phyloP scores from a whole-genome alignment of 2,888 invertebrate genomes.

The Galerucella calmariensis region DNA sequence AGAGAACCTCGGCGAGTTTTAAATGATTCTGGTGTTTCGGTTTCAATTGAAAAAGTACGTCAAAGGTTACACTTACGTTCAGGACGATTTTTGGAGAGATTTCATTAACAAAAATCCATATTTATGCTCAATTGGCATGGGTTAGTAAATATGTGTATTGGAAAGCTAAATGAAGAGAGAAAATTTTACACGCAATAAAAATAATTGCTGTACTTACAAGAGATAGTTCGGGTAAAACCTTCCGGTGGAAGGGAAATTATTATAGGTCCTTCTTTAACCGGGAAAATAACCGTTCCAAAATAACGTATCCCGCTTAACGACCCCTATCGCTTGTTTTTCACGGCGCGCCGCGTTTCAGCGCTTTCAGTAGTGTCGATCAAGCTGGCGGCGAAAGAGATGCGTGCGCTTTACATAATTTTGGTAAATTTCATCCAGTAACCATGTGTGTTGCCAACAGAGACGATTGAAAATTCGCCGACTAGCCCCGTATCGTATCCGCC shows the following conservation, averaged over 20 bases:
- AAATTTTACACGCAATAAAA: too few species aligned
- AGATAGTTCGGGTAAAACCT: neutral
- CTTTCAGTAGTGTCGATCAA: slow-evolving; percentile 41
- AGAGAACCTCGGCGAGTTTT: too few species aligned
- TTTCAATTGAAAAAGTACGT: too few species aligned
- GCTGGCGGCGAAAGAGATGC: slow-evolving; percentile 37
- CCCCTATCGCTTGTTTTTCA: slow-evolving; percentile 13
- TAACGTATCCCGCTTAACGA: slow-evolving; percentile 8
- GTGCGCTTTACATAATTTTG: slow-evolving; percentile 35
- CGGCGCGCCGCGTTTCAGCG: slow-evolving; percentile 37
- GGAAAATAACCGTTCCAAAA: slow-evolving; percentile 14
- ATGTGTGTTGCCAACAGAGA: slow-evolving; percentile 43
- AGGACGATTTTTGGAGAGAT: too few species aligned
- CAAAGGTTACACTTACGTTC: too few species aligned
- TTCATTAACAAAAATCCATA: too few species aligned
- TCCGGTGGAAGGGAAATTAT: neutral
- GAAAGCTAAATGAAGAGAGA: too few species aligned
- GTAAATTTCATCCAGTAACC: slow-evolving; percentile 36
- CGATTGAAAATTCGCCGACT: slow-evolving; percentile 28
- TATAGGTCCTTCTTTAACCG: neutral
- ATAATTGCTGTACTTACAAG: too few species aligned
- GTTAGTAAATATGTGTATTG: too few species aligned
- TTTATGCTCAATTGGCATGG: too few species aligned
- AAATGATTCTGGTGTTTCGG: too few species aligned
- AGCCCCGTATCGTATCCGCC: slow-evolving; percentile 17